phyloP scores from a whole-genome alignment of 2,113 vertebrate species.

The Alligator mississippiensis region DNA sequence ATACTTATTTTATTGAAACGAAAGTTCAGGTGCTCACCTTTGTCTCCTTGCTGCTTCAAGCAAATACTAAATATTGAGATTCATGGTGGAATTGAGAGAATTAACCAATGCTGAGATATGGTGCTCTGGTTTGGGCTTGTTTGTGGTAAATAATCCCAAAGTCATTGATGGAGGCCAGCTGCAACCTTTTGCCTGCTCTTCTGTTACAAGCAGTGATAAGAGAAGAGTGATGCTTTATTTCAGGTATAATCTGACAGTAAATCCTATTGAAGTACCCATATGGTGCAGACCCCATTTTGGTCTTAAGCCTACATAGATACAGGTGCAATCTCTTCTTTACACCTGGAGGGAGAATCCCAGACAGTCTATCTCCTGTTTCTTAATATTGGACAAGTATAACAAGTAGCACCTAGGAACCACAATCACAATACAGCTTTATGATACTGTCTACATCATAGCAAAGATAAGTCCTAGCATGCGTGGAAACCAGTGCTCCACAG shows the following conservation, averaged over 20 bases:
- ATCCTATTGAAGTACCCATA: not conserved
- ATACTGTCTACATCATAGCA: no score
- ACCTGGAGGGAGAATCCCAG: not conserved
- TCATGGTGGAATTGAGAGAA: no score
- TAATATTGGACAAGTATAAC: no score
- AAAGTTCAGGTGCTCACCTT: no score
- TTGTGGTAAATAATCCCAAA: not conserved
- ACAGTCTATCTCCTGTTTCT: not conserved
- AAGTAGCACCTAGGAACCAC: not conserved
- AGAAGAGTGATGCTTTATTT: not conserved
- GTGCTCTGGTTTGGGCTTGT: not conserved
- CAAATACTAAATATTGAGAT: no score
- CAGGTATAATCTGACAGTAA: not conserved
- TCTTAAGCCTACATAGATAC: not conserved
- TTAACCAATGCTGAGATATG: not conserved
- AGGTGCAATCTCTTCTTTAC: not conserved
- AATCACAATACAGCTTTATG: not conserved
- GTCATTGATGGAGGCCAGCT: not conserved
- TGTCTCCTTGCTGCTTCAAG: no score
- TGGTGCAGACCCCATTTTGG: not conserved
- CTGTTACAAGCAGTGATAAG: not conserved
- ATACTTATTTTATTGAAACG: no score
- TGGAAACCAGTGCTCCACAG: no score
- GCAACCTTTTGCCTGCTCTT: not conserved
- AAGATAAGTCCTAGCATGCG: no score